phyloP scores from a whole-genome alignment of 2,888 invertebrate species.

The Melieria picta region DNA sequence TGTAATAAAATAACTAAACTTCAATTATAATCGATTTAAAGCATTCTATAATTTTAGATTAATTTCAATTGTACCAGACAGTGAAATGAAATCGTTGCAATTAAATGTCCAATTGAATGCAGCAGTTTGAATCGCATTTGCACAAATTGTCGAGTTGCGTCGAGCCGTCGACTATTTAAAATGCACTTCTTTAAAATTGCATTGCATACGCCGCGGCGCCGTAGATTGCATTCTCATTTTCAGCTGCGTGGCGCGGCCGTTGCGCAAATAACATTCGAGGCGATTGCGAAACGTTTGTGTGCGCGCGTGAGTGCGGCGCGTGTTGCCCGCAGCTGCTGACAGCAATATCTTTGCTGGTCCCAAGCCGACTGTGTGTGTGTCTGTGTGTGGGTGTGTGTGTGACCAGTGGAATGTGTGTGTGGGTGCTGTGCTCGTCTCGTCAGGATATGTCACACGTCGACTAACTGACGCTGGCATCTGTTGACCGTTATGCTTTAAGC shows the following conservation, averaged over 20 bases:
- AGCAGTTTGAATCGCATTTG: too few relatives aligned
- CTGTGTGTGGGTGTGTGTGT: not conserved
- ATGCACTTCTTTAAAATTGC: not conserved
- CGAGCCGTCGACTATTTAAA: too few relatives aligned
- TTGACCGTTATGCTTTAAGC: slow-evolving; percentile 31
- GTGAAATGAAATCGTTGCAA: too few relatives aligned
- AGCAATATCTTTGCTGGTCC: slow-evolving; percentile 15
- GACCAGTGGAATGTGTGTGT: not conserved
- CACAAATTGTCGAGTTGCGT: too few relatives aligned
- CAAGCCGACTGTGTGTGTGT: too few relatives aligned
- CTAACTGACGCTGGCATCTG: slow-evolving; percentile 26
- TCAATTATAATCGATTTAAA: too few relatives aligned
- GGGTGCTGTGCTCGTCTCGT: too few relatives aligned
- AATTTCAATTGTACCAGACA: too few relatives aligned
- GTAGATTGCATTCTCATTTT: not conserved
- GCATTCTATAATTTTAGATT: too few relatives aligned
- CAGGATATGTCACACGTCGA: slow-evolving; percentile 13
- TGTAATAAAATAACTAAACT: too few relatives aligned
- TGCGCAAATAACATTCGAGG: slow-evolving; percentile 1
- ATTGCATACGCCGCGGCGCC: not conserved
- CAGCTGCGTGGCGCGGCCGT: not conserved
- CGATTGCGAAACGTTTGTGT: not conserved
- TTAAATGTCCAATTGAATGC: too few relatives aligned
- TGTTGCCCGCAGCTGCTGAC: slow-evolving; percentile 26
- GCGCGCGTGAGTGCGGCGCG: not conserved